Evolutionary conservation across 2,888 invertebrate species (phyloP), one percentile per base, ranked within the genome.

Genomic region (Bedellia somnulentella): DNA sequence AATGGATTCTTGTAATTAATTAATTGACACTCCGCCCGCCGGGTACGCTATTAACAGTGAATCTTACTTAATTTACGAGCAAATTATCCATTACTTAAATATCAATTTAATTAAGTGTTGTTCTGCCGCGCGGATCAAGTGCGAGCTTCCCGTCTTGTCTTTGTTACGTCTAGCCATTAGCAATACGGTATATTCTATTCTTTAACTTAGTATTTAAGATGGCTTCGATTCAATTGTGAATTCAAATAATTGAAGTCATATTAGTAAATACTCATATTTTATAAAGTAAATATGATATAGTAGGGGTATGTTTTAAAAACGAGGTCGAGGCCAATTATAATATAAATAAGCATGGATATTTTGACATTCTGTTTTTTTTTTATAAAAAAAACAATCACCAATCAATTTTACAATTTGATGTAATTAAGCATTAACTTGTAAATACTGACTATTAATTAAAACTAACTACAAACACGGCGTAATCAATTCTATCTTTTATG

Each of bases 91-190:
- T 68, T 66, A 67, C 70, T 73, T 73, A 71, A 73, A 75, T 75
- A 73, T 73, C 73, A 75, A 76, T 75, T 75, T 75, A 73, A 71
- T 73, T 75, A 71, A 73, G 67, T 66, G 58, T 60, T 63, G 67
- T 54, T 55, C 50, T 50, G 54, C 47, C 41, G 11, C n/a, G n/a
- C n/a, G 56, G 56, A 57, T 68, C 58, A 52, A 49, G 32, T 43
- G 33, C 63, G 67, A 61, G 66, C 67, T 62, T 51, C 47, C 34
- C 50, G 49, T 63, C 67, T 64, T 61, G 57, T 67, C 63, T 57
- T 55, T 61, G 62, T 50, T n/a, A n/a, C n/a, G n/a, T n/a, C n/a
- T n/a, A n/a, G n/a, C n/a, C n/a, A n/a, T n/a, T n/a, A n/a, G n/a
- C n/a, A n/a, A n/a, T n/a, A n/a, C n/a, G n/a, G n/a, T 64, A 52